Conservation (phyloP, 2,888 invertebrate species). For the Lamproptera curius region DNA sequence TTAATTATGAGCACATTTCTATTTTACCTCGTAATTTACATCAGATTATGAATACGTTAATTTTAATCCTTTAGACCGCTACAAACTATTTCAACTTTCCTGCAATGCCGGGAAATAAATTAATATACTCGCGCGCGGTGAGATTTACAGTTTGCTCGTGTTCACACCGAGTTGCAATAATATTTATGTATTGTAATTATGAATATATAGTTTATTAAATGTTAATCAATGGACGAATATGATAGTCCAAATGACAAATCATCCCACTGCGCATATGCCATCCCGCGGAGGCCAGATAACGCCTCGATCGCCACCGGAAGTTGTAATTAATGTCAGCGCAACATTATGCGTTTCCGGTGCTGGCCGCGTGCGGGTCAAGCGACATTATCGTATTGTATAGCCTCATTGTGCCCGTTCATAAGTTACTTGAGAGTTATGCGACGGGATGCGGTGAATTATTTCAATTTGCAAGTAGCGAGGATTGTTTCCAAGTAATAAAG, state of each 20-base stretch:
- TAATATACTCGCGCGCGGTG: slow-evolving; percentile 8
- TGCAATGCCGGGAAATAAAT: slow-evolving; percentile 6
- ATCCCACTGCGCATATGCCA: slow-evolving; percentile 27
- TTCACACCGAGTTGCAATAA: slow-evolving; percentile 1
- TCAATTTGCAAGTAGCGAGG: slow-evolving; percentile 57
- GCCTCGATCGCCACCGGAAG: slow-evolving; percentile 45
- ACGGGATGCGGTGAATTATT: slow-evolving; percentile 55
- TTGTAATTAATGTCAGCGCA: slow-evolving; percentile 55
- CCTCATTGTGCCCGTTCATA: slow-evolving; percentile 43
- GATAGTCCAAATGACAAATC: slow-evolving; percentile 21
- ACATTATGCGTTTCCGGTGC: slow-evolving; percentile 53
- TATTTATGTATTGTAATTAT: slow-evolving; percentile 10
- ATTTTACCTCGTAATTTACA: not conserved
- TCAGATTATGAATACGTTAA: not conserved
- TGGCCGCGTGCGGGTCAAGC: slow-evolving; percentile 40
- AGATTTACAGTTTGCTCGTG: slow-evolving; percentile 7
- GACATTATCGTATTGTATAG: slow-evolving; percentile 40
- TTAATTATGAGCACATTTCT: not conserved
- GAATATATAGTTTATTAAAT: slow-evolving; percentile 4
- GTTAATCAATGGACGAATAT: slow-evolving; percentile 14
- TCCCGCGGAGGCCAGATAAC: slow-evolving; percentile 41
- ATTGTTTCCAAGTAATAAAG: slow-evolving; percentile 56
- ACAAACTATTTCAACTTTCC: slow-evolving; percentile 7
- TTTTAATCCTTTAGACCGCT: not conserved
- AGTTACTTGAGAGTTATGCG: slow-evolving; percentile 51